phyloP scores from a whole-genome alignment of 2,888 invertebrate species.

The Carabus problematicus region DNA sequence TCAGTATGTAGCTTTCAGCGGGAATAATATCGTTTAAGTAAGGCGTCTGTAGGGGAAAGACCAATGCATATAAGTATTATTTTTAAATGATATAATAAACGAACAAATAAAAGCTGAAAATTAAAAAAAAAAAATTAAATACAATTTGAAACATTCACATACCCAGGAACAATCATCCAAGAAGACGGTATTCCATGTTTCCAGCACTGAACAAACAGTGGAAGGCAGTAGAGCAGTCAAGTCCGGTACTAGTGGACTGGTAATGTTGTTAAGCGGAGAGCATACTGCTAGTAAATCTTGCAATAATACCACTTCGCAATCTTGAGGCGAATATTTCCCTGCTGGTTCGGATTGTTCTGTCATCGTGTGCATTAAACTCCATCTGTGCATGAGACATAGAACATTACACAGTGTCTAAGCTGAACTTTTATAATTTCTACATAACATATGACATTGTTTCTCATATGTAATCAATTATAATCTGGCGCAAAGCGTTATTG shows the following conservation, averaged over 20 bases:
- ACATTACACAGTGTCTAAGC: background rate
- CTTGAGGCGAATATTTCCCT: constrained; percentile 59
- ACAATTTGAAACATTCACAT: constrained; percentile 46
- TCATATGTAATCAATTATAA: no score
- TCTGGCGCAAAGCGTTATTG: no score
- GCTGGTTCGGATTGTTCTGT: constrained; percentile 56
- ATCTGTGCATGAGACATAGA: constrained; percentile 44
- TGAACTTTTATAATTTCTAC: no score
- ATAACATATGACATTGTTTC: no score
- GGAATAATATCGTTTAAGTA: constrained; percentile 82
- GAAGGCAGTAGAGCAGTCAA: constrained; percentile 64
- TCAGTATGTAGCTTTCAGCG: constrained; percentile 82
- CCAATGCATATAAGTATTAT: constrained; percentile 43
- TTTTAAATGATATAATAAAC: no score
- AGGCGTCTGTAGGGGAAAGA: constrained; percentile 63
- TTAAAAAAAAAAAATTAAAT: background rate
- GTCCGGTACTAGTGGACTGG: constrained; percentile 59
- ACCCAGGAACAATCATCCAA: constrained; percentile 69
- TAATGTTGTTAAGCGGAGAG: constrained; percentile 55
- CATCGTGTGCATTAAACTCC: constrained; percentile 56
- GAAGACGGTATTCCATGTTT: constrained; percentile 67
- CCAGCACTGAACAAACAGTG: constrained; percentile 64
- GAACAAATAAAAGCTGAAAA: no score
- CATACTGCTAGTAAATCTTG: constrained; percentile 61
- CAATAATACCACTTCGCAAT: constrained; percentile 55